Evolutionary conservation across 1,140 invertebrate genomes (phyloP).

Genomic region (Xylocopa sonorina): DNA sequence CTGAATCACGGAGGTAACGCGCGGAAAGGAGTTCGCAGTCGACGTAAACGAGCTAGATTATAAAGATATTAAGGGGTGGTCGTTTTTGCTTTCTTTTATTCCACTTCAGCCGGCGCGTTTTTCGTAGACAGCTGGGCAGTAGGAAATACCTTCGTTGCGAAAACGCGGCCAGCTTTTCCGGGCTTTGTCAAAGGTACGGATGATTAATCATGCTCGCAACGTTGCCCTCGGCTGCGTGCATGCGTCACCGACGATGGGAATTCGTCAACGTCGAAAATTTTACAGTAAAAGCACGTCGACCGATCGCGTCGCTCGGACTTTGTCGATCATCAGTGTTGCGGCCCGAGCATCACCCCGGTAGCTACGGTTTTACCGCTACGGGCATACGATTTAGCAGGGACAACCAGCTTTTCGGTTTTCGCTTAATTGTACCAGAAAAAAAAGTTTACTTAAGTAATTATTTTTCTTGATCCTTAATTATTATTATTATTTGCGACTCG

Average conservation of each 20-base stretch:
- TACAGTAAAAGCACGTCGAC: constrained; percentile 46
- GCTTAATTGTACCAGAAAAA: no score
- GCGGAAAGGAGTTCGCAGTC: background rate
- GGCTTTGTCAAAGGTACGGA: constrained; percentile 63
- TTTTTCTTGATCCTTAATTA: no score
- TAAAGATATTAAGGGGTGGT: constrained; percentile 47
- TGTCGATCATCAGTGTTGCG: constrained; percentile 36
- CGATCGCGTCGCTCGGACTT: constrained; percentile 47
- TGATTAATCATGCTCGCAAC: constrained; percentile 57
- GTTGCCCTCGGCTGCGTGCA: constrained; percentile 28
- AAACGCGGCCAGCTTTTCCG: constrained; percentile 53
- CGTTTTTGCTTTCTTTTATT: constrained; percentile 44
- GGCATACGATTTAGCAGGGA: no score
- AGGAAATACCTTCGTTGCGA: constrained; percentile 43
- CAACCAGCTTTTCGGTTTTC: no score
- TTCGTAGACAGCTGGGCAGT: constrained; percentile 22
- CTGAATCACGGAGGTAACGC: background rate
- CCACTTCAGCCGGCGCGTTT: constrained; percentile 21
- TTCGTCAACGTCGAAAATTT: constrained; percentile 66
- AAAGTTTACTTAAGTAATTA: no score
- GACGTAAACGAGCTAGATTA: constrained; percentile 17
- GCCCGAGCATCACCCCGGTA: constrained; percentile 20
- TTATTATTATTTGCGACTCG: no score
- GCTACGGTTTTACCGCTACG: background rate
- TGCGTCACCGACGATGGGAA: constrained; percentile 54